phyloP scores from a whole-genome alignment of 1,140 invertebrate species.

The Tetranychus urticae region DNA sequence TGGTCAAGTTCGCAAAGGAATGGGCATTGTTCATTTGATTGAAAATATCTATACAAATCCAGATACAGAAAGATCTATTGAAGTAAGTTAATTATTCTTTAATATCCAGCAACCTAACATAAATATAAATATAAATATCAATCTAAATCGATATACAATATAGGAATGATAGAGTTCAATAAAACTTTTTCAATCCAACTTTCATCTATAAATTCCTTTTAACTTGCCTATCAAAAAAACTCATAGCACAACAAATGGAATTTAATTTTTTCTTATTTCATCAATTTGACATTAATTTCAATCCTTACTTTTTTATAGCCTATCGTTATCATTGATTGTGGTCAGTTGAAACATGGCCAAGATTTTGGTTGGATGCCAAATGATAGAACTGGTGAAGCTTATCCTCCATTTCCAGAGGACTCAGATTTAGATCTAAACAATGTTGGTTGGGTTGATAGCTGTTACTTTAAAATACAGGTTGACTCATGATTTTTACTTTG shows the following conservation, averaged over 20 bases:
- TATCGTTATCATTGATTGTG: conserved; percentile 30
- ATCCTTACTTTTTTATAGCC: neutral
- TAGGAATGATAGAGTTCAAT: no score
- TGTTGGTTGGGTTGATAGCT: neutral
- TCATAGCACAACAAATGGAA: no score
- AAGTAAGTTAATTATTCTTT: conserved; percentile 12
- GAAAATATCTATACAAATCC: conserved; percentile 65
- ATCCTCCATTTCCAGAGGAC: conserved; percentile 48
- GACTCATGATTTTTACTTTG: neutral
- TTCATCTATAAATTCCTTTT: no score
- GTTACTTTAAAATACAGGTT: neutral
- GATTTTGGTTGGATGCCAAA: conserved; percentile 34
- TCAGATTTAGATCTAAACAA: conserved; percentile 13
- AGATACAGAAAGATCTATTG: conserved; percentile 37
- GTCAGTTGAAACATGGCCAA: conserved; percentile 33
- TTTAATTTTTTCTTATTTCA: no score
- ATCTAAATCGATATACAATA: no score
- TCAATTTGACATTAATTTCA: neutral
- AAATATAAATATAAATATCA: no score
- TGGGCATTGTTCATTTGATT: no score
- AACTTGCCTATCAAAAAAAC: no score
- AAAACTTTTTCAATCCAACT: no score
- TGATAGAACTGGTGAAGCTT: conserved; percentile 39
- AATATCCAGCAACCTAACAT: no score
- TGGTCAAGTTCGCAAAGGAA: no score